Conservation (phyloP, 1,140 invertebrate species). For the Drosophila erecta region DNA sequence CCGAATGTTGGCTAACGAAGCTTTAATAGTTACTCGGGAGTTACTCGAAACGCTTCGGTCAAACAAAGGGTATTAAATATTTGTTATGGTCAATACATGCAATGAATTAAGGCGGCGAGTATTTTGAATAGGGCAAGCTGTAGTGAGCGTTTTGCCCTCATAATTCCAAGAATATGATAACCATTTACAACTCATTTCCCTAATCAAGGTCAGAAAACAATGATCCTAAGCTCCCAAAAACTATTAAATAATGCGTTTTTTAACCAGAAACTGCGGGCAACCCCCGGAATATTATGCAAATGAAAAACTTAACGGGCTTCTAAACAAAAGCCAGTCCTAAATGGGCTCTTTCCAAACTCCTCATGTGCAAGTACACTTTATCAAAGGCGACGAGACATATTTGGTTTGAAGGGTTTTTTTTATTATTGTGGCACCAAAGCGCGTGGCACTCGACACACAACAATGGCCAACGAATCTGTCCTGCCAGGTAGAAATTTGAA, state of each 20-base stretch:
- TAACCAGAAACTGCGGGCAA: slow-evolving; percentile 60
- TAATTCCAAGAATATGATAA: not conserved
- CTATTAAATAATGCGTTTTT: slow-evolving; percentile 46
- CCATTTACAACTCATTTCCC: slow-evolving; percentile 28
- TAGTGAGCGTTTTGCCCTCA: slow-evolving; percentile 4
- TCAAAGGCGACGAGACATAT: slow-evolving; percentile 72
- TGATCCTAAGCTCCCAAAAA: slow-evolving; percentile 25
- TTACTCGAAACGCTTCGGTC: slow-evolving; percentile 8
- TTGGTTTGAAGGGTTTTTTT: slow-evolving; percentile 49
- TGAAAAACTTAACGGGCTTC: slow-evolving; percentile 62
- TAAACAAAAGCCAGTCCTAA: slow-evolving; percentile 33
- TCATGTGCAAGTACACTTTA: slow-evolving; percentile 65
- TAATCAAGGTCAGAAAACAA: slow-evolving; percentile 19
- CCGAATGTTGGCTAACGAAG: slow-evolving; percentile 55
- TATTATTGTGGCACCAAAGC: slow-evolving; percentile 47
- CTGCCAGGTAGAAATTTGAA: slow-evolving; percentile 41
- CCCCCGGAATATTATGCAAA: slow-evolving; percentile 68
- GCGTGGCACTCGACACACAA: slow-evolving; percentile 66
- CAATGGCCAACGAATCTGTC: slow-evolving; percentile 46
- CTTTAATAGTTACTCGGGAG: slow-evolving; percentile 64
- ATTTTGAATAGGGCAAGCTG: not conserved
- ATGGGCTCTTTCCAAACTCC: slow-evolving; percentile 19
- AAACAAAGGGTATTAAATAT: slow-evolving; percentile 19
- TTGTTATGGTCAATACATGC: slow-evolving; percentile 9
- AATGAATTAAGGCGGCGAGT: not conserved